A percentile compares a stretch with the other conserved stretches of the same genome.
Evolutionary conservation across 1,140 invertebrate genomes (phyloP).

Genomic region (Achroia grisella): DNA sequence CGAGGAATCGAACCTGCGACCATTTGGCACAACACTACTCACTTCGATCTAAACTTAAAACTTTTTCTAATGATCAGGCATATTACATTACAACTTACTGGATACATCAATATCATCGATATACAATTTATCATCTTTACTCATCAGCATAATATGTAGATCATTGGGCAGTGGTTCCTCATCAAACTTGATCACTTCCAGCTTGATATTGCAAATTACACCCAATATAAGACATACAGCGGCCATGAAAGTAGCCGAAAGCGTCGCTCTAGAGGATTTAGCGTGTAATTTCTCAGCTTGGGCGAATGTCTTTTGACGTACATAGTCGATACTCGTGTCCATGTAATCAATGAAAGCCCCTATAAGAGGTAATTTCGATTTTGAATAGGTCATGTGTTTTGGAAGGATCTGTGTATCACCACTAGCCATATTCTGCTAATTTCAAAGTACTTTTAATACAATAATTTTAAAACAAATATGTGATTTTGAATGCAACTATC

Average conservation of each 20-base stretch:
- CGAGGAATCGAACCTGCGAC: no score
- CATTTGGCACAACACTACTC: no score
- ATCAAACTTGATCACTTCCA: slow-evolving; percentile 49
- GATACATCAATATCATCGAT: slow-evolving; percentile 56
- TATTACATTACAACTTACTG: slow-evolving; percentile 47
- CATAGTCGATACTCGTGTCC: slow-evolving; percentile 38
- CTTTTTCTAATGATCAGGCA: no score
- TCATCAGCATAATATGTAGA: slow-evolving; percentile 54
- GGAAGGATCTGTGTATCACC: background rate
- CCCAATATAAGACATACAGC: slow-evolving; percentile 39
- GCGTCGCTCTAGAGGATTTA: slow-evolving; percentile 19
- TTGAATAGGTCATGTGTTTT: slow-evolving; percentile 40
- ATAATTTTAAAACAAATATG: no score
- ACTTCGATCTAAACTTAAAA: no score
- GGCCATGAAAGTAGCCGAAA: slow-evolving; percentile 44
- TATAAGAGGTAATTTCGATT: slow-evolving; percentile 37
- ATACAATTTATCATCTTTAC: slow-evolving; percentile 49
- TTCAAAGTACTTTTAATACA: no score
- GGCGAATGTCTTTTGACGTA: slow-evolving; percentile 29
- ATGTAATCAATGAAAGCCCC: slow-evolving; percentile 53
- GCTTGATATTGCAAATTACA: slow-evolving; percentile 46
- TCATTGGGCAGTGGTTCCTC: slow-evolving; percentile 42
- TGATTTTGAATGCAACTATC: no score
- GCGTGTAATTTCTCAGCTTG: slow-evolving; percentile 32
- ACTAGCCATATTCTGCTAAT: no score